A percentile compares a stretch with the other conserved stretches of the same genome.
These are phyloP conservation scores for Plecturocebus donacophilus DNA, from an alignment of 2,113 vertebrate species.

Conservation along the genomic window DNA sequence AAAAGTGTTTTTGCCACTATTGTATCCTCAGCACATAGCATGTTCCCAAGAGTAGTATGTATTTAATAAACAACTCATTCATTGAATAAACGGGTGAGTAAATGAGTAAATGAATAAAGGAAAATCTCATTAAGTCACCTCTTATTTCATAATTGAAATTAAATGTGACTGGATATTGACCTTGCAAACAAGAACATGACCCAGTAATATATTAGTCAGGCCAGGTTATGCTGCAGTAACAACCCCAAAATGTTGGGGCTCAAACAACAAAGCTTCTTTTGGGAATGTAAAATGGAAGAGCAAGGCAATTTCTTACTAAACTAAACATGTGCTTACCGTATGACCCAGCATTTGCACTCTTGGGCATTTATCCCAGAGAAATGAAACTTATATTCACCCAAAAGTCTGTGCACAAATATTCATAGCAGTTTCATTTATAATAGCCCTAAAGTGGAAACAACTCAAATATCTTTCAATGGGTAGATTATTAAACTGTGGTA, in stretches of 20 bases:
- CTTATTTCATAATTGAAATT: neutral
- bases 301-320: neutral
- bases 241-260: neutral
- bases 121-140: neutral
- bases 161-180: neutral
- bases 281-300: neutral
- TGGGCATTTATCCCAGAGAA: neutral
- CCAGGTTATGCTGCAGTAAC: neutral
- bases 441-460: neutral
- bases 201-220: neutral
- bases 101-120: neutral
- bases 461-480: neutral
- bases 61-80: neutral
- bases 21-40: neutral
- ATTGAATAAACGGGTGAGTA: neutral
- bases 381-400: neutral
- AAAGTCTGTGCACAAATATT: neutral
- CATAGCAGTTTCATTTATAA: neutral
- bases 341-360: neutral
- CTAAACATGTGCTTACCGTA: neutral
- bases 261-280: neutral
- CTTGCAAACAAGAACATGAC: neutral
- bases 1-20: neutral
- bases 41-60: neutral
- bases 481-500: neutral